Percentiles rank a stretch among this genome's conserved stretches.
Evolutionary conservation across 2,888 invertebrate genomes (phyloP).

Genomic region (Himalopsyche kuldschensis): DNA sequence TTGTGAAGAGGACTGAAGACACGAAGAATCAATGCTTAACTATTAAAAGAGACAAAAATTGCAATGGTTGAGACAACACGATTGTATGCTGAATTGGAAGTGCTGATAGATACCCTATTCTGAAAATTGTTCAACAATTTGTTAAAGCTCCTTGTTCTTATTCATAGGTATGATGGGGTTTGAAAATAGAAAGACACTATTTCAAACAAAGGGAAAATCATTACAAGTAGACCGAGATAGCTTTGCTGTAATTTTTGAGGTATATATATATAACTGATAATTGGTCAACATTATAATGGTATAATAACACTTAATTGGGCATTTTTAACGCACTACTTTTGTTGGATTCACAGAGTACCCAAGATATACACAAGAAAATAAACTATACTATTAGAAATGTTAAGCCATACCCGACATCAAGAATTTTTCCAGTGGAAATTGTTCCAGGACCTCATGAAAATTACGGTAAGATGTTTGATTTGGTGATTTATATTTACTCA

Average conservation of each 20-base stretch:
- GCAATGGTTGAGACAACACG: no score
- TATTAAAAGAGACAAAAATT: no score
- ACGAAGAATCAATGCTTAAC: no score
- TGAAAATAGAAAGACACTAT: constrained; percentile 11
- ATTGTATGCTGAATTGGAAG: no score
- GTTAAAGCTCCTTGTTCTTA: not conserved
- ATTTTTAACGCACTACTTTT: no score
- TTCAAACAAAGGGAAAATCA: constrained; percentile 10
- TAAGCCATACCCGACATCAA: constrained; percentile 46
- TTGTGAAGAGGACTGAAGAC: no score
- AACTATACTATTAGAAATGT: constrained; percentile 56
- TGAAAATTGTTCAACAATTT: not conserved
- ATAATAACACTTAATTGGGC: no score
- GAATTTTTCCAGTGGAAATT: constrained; percentile 46
- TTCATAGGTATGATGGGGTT: constrained; percentile 19
- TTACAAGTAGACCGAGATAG: not conserved
- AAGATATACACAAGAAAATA: not conserved
- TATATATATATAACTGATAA: not conserved
- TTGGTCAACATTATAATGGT: no score
- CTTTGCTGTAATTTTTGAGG: constrained; percentile 25
- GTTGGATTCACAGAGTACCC: not conserved
- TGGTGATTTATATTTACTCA: no score
- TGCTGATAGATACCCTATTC: not conserved
- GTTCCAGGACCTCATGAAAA: constrained; percentile 43
- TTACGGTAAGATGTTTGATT: constrained; percentile 45